Percentiles rank a stretch among this genome's conserved stretches.
phyloP scores from a whole-genome alignment of 2,113 vertebrate species.

The Marcusenius ussheri region DNA sequence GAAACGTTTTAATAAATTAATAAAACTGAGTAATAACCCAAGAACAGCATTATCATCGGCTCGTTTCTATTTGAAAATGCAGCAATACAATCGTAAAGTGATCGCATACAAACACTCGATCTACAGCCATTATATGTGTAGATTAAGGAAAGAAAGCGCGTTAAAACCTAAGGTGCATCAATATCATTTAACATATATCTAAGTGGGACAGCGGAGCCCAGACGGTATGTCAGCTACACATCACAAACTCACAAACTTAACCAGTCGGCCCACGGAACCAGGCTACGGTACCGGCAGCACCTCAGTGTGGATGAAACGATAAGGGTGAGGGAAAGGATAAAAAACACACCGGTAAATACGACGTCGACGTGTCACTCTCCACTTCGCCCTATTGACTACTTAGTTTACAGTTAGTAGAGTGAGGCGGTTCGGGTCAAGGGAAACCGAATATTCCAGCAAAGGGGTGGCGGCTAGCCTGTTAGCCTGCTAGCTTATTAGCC shows the following conservation, averaged over 20 bases:
- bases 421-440: neutral
- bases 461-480: neutral
- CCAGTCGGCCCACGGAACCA: neutral
- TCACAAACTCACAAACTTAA: neutral
- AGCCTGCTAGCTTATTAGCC: neutral
- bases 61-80: neutral
- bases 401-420: neutral
- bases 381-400: neutral
- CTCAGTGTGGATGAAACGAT: neutral
- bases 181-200: neutral
- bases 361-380: neutral
- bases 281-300: neutral
- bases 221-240: neutral
- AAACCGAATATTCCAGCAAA: conserved; percentile 15
- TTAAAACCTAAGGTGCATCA: neutral
- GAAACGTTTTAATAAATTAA: neutral
- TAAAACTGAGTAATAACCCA: neutral
- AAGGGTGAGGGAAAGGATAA: neutral
- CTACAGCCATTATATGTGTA: neutral
- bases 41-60: neutral
- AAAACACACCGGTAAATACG: neutral
- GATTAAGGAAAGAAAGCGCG: neutral
- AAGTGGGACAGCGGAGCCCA: neutral
- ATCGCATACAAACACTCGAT: neutral
- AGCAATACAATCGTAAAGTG: neutral